Conservation (phyloP, 2,797 vertebrate species). For the Melopsittacus undulatus region DNA sequence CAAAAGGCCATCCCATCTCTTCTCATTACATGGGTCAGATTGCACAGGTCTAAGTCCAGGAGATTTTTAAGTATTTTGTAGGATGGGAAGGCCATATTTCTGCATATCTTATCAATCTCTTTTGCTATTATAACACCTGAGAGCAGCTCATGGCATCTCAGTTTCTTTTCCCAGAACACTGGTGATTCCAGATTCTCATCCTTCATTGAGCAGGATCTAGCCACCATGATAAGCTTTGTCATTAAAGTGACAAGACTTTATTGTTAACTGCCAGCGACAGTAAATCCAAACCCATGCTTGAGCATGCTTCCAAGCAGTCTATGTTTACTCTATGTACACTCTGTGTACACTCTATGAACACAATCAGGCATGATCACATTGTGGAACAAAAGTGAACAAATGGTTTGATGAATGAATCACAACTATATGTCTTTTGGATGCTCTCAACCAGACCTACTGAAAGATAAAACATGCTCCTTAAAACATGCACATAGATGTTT, state of each 20-base stretch:
- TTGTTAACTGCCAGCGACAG: neutral
- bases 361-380: rapidly evolving
- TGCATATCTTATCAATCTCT: neutral
- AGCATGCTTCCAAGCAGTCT: rapidly evolving
- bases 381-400: neutral
- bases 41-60: neutral
- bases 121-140: neutral
- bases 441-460: neutral
- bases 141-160: neutral
- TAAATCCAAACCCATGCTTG: neutral
- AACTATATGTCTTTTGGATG: neutral
- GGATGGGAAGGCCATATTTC: neutral
- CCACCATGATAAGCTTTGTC: neutral
- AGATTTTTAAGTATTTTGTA: neutral
- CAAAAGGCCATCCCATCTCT: neutral
- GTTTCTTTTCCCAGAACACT: neutral
- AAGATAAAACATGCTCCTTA: neutral
- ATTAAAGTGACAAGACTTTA: neutral
- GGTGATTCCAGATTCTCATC: neutral
- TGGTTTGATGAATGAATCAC: neutral
- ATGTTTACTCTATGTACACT: rapidly evolving
- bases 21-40: neutral
- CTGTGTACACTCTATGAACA: rapidly evolving
- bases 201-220: neutral
- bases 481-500: rapidly evolving